These are phyloP conservation scores for Dastarcus helophoroides DNA, from an alignment of 2,888 invertebrate genomes.

Conservation along the genomic window DNA sequence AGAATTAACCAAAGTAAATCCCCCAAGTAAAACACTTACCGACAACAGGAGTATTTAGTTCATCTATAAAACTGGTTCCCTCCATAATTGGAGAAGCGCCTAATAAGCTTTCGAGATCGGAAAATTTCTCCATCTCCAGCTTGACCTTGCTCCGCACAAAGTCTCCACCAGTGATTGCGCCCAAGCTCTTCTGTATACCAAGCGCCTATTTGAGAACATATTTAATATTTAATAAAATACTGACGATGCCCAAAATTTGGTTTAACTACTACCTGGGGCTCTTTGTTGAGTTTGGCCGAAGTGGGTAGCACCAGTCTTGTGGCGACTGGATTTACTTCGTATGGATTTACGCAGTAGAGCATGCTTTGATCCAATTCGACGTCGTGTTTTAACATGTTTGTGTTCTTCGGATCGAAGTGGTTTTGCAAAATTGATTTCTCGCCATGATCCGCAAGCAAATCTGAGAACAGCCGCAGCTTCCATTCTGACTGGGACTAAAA, in stretches of 20 bases:
- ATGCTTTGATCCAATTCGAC: constrained; percentile 20
- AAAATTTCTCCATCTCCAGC: constrained; percentile 54
- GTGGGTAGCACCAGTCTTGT: constrained; percentile 10
- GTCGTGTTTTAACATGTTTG: constrained; percentile 19
- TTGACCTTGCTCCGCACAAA: constrained; percentile 21
- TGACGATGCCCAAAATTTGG: too few species aligned
- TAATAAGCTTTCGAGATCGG: constrained; percentile 50
- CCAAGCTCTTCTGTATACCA: neutral
- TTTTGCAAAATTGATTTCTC: constrained; percentile 33
- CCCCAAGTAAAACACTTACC: constrained; percentile 22
- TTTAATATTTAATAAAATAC: too few species aligned
- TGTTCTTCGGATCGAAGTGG: constrained; percentile 5
- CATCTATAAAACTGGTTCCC: constrained; percentile 30
- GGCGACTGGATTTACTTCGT: constrained; percentile 25
- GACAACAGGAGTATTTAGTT: constrained; percentile 32
- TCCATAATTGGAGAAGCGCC: constrained; percentile 42
- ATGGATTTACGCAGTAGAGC: constrained; percentile 26
- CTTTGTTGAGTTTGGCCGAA: too few species aligned
- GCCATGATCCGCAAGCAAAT: constrained; percentile 37
- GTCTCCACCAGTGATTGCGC: constrained; percentile 4
- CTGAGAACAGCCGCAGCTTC: constrained; percentile 25
- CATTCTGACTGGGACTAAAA: constrained; percentile 29
- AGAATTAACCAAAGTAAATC: neutral
- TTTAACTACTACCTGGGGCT: too few species aligned
- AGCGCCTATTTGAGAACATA: too few species aligned